phyloP scores from a whole-genome alignment of 2,797 vertebrate species.

The Tamandua tetradactyla region DNA sequence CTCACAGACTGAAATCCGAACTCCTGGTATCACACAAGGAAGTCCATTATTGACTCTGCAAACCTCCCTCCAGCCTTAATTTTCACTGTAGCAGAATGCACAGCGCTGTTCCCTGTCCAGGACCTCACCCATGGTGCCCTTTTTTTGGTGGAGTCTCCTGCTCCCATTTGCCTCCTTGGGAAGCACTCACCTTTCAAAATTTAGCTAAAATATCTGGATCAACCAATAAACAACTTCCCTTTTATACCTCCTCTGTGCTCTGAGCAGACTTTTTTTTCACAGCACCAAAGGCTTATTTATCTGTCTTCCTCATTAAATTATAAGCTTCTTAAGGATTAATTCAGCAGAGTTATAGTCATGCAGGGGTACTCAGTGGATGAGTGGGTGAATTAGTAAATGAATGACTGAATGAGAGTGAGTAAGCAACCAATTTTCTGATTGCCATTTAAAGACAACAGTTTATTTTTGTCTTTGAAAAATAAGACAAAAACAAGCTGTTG shows the following conservation, averaged over 20 bases:
- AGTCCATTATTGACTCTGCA: background rate
- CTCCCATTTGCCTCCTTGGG: background rate
- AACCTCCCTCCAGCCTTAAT: background rate
- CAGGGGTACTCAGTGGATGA: background rate
- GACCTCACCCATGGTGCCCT: background rate
- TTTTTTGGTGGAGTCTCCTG: background rate
- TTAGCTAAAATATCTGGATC: background rate
- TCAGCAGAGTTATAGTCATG: background rate
- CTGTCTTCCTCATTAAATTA: background rate
- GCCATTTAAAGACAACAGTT: no score
- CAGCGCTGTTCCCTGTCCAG: background rate
- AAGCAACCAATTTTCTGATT: no score
- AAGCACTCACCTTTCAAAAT: background rate
- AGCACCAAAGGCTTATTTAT: background rate
- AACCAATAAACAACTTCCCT: background rate
- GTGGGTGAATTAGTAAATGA: background rate
- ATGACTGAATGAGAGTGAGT: background rate
- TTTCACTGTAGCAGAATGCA: background rate
- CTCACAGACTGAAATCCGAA: background rate
- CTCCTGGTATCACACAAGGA: background rate
- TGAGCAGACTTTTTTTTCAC: background rate
- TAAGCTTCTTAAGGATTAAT: background rate
- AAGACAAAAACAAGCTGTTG: background rate
- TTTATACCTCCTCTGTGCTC: background rate
- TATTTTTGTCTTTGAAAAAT: no score